These are phyloP conservation scores for Hyperoplus immaculatus DNA, from an alignment of 2,797 vertebrate species.

Conservation along the genomic window DNA sequence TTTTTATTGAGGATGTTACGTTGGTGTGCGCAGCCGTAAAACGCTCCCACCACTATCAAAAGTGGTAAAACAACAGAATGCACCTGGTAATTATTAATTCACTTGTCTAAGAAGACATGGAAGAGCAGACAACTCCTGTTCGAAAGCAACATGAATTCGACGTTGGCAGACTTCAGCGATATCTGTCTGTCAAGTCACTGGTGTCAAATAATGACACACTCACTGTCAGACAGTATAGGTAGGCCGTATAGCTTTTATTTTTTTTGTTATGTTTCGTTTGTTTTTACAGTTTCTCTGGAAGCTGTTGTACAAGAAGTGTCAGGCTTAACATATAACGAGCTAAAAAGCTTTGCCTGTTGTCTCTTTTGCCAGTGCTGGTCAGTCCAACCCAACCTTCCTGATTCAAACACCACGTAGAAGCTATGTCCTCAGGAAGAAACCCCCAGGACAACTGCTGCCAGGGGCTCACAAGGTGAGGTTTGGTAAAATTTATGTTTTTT, in stretches of 20 bases:
- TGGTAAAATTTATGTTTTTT: too few relatives aligned
- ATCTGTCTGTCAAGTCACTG: conserved; percentile 79
- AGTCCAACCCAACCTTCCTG: conserved; percentile 95
- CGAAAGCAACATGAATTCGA: conserved; percentile 86
- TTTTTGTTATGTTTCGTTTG: not conserved
- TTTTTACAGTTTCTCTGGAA: not conserved
- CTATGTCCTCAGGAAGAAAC: conserved; percentile 95
- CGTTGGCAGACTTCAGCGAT: conserved; percentile 80
- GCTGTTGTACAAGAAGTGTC: not conserved
- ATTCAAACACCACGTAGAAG: conserved; percentile 84
- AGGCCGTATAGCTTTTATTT: conserved; percentile 6
- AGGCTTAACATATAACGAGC: not conserved
- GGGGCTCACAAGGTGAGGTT: conserved; percentile 90
- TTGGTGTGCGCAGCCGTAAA: conserved; percentile 18
- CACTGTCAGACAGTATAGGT: conserved; percentile 91
- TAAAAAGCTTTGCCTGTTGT: conserved; percentile 1
- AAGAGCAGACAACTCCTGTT: conserved; percentile 78
- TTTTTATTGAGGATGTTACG: not conserved
- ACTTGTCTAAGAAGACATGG: conserved; percentile 66
- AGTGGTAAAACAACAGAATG: not conserved
- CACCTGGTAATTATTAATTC: conserved; percentile 49
- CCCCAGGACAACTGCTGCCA: conserved; percentile 91
- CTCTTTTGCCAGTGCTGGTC: conserved; percentile 85
- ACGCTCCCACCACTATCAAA: conserved; percentile 27
- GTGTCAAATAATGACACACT: conserved; percentile 78